Conservation (phyloP, 2,888 invertebrate species). For the Sesia apiformis region DNA sequence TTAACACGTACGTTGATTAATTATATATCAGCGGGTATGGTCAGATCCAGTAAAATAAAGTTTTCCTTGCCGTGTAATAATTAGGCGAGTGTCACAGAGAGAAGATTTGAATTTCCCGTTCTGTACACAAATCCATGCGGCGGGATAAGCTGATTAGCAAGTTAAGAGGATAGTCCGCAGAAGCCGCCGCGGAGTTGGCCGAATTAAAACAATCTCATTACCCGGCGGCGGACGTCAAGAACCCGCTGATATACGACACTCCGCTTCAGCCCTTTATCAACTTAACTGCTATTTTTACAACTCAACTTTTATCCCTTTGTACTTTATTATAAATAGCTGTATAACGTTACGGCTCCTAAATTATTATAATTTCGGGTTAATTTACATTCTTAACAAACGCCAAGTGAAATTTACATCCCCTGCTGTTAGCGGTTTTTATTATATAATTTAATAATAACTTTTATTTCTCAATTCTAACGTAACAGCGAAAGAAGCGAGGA, state of each 20-base stretch:
- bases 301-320: slow-evolving; percentile 1
- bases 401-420: too few species aligned
- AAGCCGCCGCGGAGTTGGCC: slow-evolving; percentile 29
- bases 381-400: too few species aligned
- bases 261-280: slow-evolving; percentile 15
- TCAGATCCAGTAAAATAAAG: neutral
- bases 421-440: too few species aligned
- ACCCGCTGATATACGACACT: slow-evolving; percentile 25
- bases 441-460: too few species aligned
- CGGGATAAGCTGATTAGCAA: slow-evolving; percentile 57
- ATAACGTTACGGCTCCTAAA: too few species aligned
- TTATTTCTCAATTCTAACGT: too few species aligned
- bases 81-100: slow-evolving; percentile 26
- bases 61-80: slow-evolving; percentile 18
- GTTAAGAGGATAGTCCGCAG: slow-evolving; percentile 45
- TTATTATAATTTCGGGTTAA: too few species aligned
- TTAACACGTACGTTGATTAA: neutral
- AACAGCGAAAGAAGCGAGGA: neutral
- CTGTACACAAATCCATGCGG: slow-evolving; percentile 40
- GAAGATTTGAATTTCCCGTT: slow-evolving; percentile 28
- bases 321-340: neutral
- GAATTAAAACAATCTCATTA: slow-evolving; percentile 57
- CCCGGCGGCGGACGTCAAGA: slow-evolving; percentile 29
- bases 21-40: slow-evolving; percentile 2
- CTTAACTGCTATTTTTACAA: slow-evolving; percentile 17